Conservation (phyloP, 1,140 invertebrate genomes). For the Heliconius nattereri region DNA sequence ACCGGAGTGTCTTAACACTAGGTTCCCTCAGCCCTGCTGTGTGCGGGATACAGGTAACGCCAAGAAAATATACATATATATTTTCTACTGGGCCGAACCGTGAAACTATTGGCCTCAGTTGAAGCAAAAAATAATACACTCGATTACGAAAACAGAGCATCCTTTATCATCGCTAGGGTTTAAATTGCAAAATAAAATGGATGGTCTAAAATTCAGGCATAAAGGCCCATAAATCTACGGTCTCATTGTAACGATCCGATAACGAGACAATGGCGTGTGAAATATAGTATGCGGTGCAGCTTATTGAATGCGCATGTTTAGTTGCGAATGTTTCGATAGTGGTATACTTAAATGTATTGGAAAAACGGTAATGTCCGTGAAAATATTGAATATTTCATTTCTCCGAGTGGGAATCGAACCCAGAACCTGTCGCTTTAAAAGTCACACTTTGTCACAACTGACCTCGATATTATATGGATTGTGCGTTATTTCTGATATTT, state of each 20-base stretch:
- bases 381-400: no score
- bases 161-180: slow-evolving; percentile 27
- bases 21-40: no score
- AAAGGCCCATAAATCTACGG: slow-evolving; percentile 53
- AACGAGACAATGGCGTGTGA: slow-evolving; percentile 48
- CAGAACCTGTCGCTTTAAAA: no score
- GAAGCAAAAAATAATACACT: slow-evolving; percentile 8
- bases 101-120: not conserved
- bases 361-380: no score
- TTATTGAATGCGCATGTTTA: slow-evolving; percentile 47
- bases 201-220: slow-evolving; percentile 38
- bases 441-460: no score
- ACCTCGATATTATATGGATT: no score
- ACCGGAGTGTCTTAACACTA: no score
- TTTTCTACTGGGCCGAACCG: not conserved
- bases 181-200: slow-evolving; percentile 42
- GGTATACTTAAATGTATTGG: not conserved
- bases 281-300: slow-evolving; percentile 44
- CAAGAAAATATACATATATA: no score
- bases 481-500: no score
- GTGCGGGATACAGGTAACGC: no score
- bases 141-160: not conserved
- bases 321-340: not conserved
- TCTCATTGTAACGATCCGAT: slow-evolving; percentile 52
- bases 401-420: no score